Conservation (phyloP, 2,113 vertebrate species). For the Caracal caracal region DNA sequence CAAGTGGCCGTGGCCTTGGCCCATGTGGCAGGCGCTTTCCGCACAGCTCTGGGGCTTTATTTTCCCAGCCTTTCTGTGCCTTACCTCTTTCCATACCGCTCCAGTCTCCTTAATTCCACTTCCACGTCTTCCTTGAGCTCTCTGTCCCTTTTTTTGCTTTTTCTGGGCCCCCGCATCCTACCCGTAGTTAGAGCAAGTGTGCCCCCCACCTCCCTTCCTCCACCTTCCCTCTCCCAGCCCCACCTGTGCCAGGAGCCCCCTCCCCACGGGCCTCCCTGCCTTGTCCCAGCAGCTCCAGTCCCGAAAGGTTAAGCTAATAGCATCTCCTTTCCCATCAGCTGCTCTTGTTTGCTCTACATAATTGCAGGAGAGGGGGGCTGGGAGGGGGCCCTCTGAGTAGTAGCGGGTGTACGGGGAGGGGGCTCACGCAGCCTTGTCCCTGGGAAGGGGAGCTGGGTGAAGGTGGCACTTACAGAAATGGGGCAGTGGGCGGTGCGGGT, state of each 20-base stretch:
- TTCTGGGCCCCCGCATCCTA: neutral
- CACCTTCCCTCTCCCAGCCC: neutral
- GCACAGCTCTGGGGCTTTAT: neutral
- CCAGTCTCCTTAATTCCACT: neutral
- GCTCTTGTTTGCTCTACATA: constrained; percentile 86
- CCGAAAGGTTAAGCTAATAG: constrained; percentile 90
- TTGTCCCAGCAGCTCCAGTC: constrained; percentile 72
- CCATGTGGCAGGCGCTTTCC: neutral
- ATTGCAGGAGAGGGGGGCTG: constrained; percentile 68
- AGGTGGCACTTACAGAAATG: neutral
- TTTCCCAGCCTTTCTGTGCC: neutral
- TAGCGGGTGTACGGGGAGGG: neutral
- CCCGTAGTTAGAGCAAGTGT: neutral
- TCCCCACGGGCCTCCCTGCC: neutral
- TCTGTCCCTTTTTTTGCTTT: neutral
- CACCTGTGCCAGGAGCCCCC: constrained; percentile 40
- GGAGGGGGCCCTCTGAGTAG: neutral
- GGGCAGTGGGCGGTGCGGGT: neutral
- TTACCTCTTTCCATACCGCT: neutral
- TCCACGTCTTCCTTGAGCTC: neutral
- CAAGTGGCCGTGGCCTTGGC: neutral
- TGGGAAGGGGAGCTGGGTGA: neutral
- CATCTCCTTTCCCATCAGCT: constrained; percentile 84
- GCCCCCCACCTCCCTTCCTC: neutral
- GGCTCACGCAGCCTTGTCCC: neutral